Evolutionary conservation across 2,888 invertebrate genomes (phyloP), one percentile per base, ranked within the genome.

Genomic region (Chaetoderma sp.): DNA sequence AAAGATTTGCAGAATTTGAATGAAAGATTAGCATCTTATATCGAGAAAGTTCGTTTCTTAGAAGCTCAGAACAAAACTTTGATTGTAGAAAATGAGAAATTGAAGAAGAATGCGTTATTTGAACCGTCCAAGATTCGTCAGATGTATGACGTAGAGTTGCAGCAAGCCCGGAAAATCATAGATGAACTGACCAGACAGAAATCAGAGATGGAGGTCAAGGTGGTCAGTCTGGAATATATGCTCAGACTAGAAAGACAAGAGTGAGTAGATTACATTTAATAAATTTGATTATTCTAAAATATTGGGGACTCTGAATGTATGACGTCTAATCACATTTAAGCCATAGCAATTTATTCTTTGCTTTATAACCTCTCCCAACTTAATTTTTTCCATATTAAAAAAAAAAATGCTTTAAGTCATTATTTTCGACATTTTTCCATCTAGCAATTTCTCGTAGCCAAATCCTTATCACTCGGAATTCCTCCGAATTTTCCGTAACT

Each of bases 1-100:
- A 86, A 84, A 69, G 88, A 88, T 70, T 83, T 89, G 83, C 84
- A 84, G 70, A 87, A 87, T 59, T 75, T 89, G 68, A 89, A 89
- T 80, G 87, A 88, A 73, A 80, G 88, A 32, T 84, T 89, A 62
- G 88, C 88, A 59, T 78, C 75, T 72, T 88, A 88, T 80, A 88
- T 88, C 72, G 88, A 89, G 81, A 87, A 87, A 75, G 79, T 78
- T 5, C 76, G 84, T 47, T 86, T 82, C 68, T 71, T 87, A 60
- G 86, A 86, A 71, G 85, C 83, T 28, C 81, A 83, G 68, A 82
- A 82, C 73, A 78, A 79, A 63, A 78, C 79, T 28, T 69, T 86
- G 49, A 76, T 76, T n/a, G 78, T 76, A 44, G 83, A 85, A 70
- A 64, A 83, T 60, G 82, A 84, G 2, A 68, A 66, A 10, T 63